Conservation (phyloP, 2,888 invertebrate genomes). For the Drosophila phalerata region DNA sequence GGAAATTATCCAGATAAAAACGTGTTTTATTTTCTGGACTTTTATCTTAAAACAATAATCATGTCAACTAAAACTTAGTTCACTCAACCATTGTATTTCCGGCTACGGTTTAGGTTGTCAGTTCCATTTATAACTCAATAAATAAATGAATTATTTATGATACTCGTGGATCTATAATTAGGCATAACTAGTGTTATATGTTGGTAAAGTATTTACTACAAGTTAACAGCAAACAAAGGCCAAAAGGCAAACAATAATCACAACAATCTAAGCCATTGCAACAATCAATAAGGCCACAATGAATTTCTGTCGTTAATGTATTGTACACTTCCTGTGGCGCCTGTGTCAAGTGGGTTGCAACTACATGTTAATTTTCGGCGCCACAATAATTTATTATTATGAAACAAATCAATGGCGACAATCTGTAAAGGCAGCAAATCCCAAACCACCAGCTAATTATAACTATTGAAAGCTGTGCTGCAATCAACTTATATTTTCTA, state of each 20-base stretch:
- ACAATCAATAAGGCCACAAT: constrained; percentile 65
- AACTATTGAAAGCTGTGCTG: constrained; percentile 22
- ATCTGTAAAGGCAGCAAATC: constrained; percentile 25
- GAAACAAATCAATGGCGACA: constrained; percentile 57
- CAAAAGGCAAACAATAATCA: constrained; percentile 18
- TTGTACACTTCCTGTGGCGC: constrained; percentile 44
- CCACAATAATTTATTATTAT: constrained; percentile 64
- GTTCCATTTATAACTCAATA: constrained; percentile 10
- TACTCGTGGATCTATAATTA: constrained; percentile 16
- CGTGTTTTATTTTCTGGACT: no score
- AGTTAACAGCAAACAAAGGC: constrained; percentile 44
- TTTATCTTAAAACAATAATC: no score
- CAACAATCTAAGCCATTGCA: constrained; percentile 24
- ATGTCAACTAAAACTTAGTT: background rate
- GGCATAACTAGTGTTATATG: constrained; percentile 14
- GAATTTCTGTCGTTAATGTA: constrained; percentile 69
- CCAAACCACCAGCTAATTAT: constrained; percentile 26
- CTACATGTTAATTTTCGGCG: constrained; percentile 70
- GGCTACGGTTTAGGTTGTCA: constrained; percentile 10
- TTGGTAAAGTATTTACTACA: constrained; percentile 29
- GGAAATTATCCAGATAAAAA: no score
- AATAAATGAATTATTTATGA: constrained; percentile 23
- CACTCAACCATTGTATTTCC: constrained; percentile 6
- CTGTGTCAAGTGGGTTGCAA: constrained; percentile 20
- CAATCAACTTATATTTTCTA: constrained; percentile 28